Conservation (phyloP, 2,113 vertebrate genomes). For the Ammodytes marinus region DNA sequence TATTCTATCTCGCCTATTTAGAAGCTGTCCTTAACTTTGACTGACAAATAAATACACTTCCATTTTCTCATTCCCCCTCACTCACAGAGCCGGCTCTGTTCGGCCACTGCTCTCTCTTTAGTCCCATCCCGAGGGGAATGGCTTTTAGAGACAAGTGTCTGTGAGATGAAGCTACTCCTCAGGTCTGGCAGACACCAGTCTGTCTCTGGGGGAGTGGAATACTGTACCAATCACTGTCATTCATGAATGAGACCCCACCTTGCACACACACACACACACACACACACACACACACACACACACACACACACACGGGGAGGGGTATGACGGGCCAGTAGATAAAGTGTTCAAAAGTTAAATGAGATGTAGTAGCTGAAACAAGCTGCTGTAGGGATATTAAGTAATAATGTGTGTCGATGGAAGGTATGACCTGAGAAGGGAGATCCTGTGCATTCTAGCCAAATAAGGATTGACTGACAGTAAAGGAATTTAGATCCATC, state of each 20-base stretch:
- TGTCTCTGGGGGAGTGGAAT: constrained; percentile 36
- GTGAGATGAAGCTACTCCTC: constrained; percentile 41
- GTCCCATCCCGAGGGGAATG: constrained; percentile 42
- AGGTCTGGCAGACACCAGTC: constrained; percentile 26
- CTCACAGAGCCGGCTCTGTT: constrained; percentile 73
- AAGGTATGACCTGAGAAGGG: constrained; percentile 44
- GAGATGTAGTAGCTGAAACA: constrained; percentile 22
- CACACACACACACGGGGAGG: not conserved
- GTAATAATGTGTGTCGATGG: constrained; percentile 18
- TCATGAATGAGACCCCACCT: constrained; percentile 21
- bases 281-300: not conserved
- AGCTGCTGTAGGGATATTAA: constrained; percentile 27
- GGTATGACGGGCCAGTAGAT: not conserved
- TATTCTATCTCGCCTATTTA: constrained; percentile 66
- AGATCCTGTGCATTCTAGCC: constrained; percentile 15
- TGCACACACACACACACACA: constrained; percentile 10
- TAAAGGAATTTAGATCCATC: constrained; percentile 54
- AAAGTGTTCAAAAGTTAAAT: constrained; percentile 7
- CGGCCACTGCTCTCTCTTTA: constrained; percentile 5
- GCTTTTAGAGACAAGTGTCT: constrained; percentile 50
- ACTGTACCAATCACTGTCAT: constrained; percentile 58
- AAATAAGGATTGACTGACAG: constrained; percentile 58
- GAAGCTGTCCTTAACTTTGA: constrained; percentile 74
- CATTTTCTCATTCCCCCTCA: constrained; percentile 62
- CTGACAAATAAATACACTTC: constrained; percentile 73